Base-by-base conservation (phyloP, 92 coral and sea anemone genomes). In the Parazoanthus darwini region DNA sequence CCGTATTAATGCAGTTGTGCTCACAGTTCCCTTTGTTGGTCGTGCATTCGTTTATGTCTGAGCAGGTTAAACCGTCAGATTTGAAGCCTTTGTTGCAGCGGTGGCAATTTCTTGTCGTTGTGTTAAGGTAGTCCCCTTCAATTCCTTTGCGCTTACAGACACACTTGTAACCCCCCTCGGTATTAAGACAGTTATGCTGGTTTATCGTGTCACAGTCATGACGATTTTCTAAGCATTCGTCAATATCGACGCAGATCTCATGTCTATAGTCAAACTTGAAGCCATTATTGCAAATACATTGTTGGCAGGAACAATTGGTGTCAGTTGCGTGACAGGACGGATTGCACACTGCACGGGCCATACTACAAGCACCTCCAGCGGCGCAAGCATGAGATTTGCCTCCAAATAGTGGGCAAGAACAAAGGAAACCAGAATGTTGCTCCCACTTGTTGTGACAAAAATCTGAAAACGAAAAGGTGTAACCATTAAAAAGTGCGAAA, bases 61-160 rank as follows among this genome's bases (percentile, higher is more conserved):
- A 84, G 33, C 87, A 84, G 14, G 66, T 84, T 43, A 84, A 84
- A n/a, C 87, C 87, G 33, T 84, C 87, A 9, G 87, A 84, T 3
- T 15, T 73, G 59, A 70, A 84, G 29, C 87, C 87, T 72, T 84
- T 71, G 6, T 65, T 38, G 10, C 87, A 84, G 87, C 87, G 75
- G 38, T 29, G 87, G 29, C 87, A 84, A 29, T 48, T 84, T 70
- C 46, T 56, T 7, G 66, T 84, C 14, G 33, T 18, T 18, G 15
- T 84, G 59, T 84, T 29, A 3, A 84, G 78, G 50, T 44, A 84
- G 65, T 71, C 70, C 23, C 87, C 87, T 36, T 84, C 75, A 44
- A 84, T 25, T 6, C 87, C 87, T 13, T 79, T 84, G 63, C 66
- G 87, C 39, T 46, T 84, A 8, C 87, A 84, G 7, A 48, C 87